Evolutionary conservation across 2,888 invertebrate genomes (phyloP), one percentile per base, ranked within the genome.

Genomic region (Bombylius major): DNA sequence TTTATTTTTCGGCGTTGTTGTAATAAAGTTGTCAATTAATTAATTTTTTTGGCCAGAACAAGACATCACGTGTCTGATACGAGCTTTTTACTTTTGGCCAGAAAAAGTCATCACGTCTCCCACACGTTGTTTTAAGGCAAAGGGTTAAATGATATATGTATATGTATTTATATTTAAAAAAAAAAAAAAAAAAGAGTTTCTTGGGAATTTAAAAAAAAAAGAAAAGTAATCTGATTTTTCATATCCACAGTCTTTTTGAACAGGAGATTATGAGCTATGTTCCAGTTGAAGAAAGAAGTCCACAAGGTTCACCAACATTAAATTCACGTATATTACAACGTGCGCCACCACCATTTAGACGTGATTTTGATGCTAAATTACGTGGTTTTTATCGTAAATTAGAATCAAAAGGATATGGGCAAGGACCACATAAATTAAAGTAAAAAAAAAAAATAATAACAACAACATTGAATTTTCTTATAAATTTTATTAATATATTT

Each of bases 231-330:
- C 23, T 23, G 23, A 23, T 23, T 23, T 23, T 23, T 23, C 23
- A n/a, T 23, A 3, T 23, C 3, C 3, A 50, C 81, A 96, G 96
- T 81, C 83, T 95, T 68, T 95, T 96, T 79, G 96, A 97, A 76
- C 91, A 96, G 80, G 95, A 96, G 81, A 95, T 96, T 70, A 94
- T 96, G 95, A 93, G 93, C 65, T 95, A 94, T 77, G 89, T 95
- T 69, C 95, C 92, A 61, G 78, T 79, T 63, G 78, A 78, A 62
- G 76, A 76, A 63, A 67, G 70, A 64, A 69, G 74, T 50, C 85
- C 87, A 60, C 77, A 79, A 58, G 73, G 74, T 50, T 92, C 91
- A 3, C 93, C 92, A 9, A 89, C 89, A 51, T 77, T 89, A 57
- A 72, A 65, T 57, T 82, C 89, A 34, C 81, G 88, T 60, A 79